phyloP scores from a whole-genome alignment of 2,888 invertebrate genomes.

The Bellardia bayeri region DNA sequence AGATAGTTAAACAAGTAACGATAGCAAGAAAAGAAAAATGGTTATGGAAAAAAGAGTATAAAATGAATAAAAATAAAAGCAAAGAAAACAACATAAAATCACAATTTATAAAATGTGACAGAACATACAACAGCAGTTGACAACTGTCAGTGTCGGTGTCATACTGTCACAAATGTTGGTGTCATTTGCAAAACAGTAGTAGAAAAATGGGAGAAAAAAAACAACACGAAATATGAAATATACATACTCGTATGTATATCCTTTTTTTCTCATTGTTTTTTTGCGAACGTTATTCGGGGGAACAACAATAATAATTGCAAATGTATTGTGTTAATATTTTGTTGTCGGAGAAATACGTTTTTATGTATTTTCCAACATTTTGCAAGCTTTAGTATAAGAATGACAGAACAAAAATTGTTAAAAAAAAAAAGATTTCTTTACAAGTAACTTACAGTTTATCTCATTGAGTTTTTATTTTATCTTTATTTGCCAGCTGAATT shows the following conservation, averaged over 20 bases:
- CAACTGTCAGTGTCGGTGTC: slow-evolving; percentile 73
- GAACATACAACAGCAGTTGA: slow-evolving; percentile 72
- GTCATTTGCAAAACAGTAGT: slow-evolving; percentile 67
- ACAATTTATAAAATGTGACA: slow-evolving; percentile 74
- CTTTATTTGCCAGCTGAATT: not conserved
- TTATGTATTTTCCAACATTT: not conserved
- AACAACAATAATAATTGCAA: slow-evolving; percentile 44
- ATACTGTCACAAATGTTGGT: slow-evolving; percentile 69
- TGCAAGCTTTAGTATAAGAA: not conserved
- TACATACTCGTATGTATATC: not conserved
- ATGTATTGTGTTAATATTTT: slow-evolving; percentile 35
- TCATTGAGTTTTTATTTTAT: not conserved
- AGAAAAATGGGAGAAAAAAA: slow-evolving; percentile 7
- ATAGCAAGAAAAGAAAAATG: slow-evolving; percentile 17
- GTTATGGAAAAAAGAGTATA: not conserved
- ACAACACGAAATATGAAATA: slow-evolving; percentile 22
- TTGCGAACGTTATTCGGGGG: slow-evolving; percentile 1
- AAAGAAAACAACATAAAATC: slow-evolving; percentile 58
- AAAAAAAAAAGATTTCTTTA: no score
- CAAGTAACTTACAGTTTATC: not conserved
- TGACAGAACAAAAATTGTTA: not conserved
- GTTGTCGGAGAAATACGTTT: not conserved
- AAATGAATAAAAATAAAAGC: slow-evolving; percentile 21
- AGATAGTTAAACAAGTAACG: slow-evolving; percentile 53
- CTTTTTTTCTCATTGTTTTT: slow-evolving; percentile 28